These are phyloP conservation scores for Linurgus olivaceus DNA, from an alignment of 2,797 vertebrate species.

Conservation along the genomic window DNA sequence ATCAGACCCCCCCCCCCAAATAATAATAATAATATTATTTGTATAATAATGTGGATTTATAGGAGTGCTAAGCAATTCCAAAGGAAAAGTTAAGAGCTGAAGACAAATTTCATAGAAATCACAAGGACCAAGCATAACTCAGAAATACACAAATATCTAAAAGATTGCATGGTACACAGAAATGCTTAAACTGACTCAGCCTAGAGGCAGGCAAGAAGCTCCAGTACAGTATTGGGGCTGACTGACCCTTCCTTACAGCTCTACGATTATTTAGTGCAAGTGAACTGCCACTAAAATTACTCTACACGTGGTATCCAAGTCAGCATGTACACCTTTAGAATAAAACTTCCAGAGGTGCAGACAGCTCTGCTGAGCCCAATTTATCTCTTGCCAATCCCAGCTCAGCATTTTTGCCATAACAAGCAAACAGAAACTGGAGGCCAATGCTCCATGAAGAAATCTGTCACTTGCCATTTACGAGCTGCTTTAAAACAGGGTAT, in stretches of 20 bases:
- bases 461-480: fast-evolving
- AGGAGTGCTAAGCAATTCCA: not conserved
- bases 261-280: not conserved
- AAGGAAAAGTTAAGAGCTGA: not conserved
- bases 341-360: not conserved
- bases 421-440: not conserved
- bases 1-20: too few species aligned
- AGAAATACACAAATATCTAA: not conserved
- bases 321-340: not conserved
- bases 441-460: not conserved
- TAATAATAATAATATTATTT: too few species aligned
- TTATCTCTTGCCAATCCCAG: not conserved
- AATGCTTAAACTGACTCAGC: not conserved
- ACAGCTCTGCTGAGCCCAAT: not conserved
- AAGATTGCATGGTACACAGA: not conserved
- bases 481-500: not conserved
- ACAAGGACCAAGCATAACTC: not conserved
- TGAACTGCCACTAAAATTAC: not conserved
- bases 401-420: not conserved
- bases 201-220: not conserved
- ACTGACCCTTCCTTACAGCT: not conserved
- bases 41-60: not conserved
- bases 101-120: not conserved
- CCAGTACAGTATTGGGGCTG: not conserved
- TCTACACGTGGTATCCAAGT: fast-evolving